Conservation (phyloP, 2,888 invertebrate species). For the Chloroclystis v-ata region DNA sequence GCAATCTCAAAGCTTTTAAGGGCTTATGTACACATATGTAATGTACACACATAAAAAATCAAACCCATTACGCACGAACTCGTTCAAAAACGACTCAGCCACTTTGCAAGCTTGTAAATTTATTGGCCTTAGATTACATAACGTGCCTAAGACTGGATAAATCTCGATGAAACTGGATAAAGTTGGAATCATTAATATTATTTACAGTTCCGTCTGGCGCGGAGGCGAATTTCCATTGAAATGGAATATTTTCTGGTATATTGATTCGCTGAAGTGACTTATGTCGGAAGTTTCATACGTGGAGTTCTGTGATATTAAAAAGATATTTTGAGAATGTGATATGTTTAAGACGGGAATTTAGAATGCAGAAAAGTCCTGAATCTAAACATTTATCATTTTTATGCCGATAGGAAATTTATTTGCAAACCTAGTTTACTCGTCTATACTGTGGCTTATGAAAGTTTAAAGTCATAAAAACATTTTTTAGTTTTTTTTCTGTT, state of each 20-base stretch:
- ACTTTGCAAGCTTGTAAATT: neutral
- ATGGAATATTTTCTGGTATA: constrained; percentile 40
- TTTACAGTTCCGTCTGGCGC: constrained; percentile 33
- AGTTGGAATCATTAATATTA: constrained; percentile 36
- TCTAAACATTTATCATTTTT: too few relatives aligned
- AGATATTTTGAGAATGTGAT: constrained; percentile 14
- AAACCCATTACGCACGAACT: too few relatives aligned
- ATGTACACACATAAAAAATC: too few relatives aligned
- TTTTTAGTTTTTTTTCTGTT: too few relatives aligned
- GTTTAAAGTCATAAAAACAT: too few relatives aligned
- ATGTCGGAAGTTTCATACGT: constrained; percentile 35
- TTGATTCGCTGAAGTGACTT: constrained; percentile 35
- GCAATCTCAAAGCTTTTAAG: too few relatives aligned
- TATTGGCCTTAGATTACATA: neutral
- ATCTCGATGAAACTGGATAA: constrained; percentile 28
- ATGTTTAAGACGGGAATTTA: constrained; percentile 1
- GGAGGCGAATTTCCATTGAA: constrained; percentile 41
- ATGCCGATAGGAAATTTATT: too few relatives aligned
- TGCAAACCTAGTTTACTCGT: too few relatives aligned
- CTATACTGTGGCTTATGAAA: too few relatives aligned
- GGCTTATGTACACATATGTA: too few relatives aligned
- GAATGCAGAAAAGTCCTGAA: neutral
- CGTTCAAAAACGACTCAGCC: too few relatives aligned
- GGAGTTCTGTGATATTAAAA: constrained; percentile 33
- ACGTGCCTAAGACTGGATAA: too few relatives aligned